These are phyloP conservation scores for Anabas testudineus DNA, from an alignment of 2,797 vertebrate genomes.

Conservation along the genomic window DNA sequence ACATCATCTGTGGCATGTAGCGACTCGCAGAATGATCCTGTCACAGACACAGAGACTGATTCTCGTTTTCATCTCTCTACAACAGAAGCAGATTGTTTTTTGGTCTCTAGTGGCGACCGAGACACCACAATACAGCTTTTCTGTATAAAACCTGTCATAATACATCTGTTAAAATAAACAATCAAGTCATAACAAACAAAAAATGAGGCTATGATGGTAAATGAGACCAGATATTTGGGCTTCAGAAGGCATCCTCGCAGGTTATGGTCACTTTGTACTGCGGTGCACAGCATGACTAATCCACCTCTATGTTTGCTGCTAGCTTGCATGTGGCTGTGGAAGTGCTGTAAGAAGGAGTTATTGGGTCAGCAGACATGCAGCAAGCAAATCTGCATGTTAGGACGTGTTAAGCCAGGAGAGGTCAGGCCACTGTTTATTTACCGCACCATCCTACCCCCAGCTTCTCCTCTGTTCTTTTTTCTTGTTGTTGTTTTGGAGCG, in stretches of 20 bases:
- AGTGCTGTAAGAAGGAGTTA: constrained; percentile 47
- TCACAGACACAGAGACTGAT: background rate
- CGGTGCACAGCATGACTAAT: constrained; percentile 20
- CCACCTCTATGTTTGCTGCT: constrained; percentile 17
- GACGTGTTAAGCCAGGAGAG: constrained; percentile 42
- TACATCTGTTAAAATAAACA: constrained; percentile 8
- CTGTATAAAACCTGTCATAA: background rate
- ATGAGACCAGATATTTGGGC: background rate
- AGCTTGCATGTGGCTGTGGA: constrained; percentile 37
- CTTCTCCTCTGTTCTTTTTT: constrained; percentile 17
- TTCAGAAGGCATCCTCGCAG: background rate
- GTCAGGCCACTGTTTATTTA: constrained; percentile 54
- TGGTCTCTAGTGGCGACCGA: background rate
- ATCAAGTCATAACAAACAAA: background rate
- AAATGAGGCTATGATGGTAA: background rate
- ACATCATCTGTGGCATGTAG: constrained; percentile 54
- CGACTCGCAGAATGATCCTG: constrained; percentile 36
- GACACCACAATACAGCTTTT: background rate
- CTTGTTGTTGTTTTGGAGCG: constrained; percentile 59
- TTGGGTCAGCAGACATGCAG: constrained; percentile 57
- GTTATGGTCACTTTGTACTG: constrained; percentile 26
- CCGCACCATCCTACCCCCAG: constrained; percentile 8
- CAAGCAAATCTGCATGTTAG: constrained; percentile 62
- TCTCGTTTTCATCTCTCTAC: constrained; percentile 15
- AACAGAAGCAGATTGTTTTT: constrained; percentile 3